These are phyloP conservation scores for Meloidogyne exigua DNA, from an alignment of 1,140 invertebrate species.

Conservation along the genomic window DNA sequence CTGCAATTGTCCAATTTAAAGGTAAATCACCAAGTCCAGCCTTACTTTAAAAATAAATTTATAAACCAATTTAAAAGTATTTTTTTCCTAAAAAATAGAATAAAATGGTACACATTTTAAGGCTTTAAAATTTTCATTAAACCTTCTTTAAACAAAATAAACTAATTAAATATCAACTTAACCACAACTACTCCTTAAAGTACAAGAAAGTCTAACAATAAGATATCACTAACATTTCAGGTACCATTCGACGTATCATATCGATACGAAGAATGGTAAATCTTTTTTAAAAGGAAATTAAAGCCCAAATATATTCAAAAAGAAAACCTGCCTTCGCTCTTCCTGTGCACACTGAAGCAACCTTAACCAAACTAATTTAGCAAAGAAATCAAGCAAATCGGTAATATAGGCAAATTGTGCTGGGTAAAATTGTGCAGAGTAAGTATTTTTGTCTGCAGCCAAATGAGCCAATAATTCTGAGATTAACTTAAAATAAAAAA, in stretches of 20 bases:
- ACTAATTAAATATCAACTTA: too few relatives aligned
- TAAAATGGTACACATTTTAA: too few relatives aligned
- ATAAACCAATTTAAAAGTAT: too few relatives aligned
- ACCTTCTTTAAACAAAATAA: too few relatives aligned
- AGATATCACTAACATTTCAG: too few relatives aligned
- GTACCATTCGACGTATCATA: too few relatives aligned
- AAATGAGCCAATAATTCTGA: constrained; percentile 30
- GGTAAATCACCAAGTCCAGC: not conserved
- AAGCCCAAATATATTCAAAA: not conserved
- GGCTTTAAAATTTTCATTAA: too few relatives aligned
- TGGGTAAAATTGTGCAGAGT: constrained; percentile 89
- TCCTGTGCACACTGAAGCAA: constrained; percentile 75
- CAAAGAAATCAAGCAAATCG: constrained; percentile 92
- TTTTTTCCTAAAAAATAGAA: too few relatives aligned
- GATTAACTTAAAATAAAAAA: constrained; percentile 36
- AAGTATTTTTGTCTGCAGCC: constrained; percentile 80
- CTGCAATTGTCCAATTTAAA: not conserved
- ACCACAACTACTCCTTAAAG: too few relatives aligned
- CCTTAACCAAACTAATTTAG: constrained; percentile 83
- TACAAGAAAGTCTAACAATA: too few relatives aligned
- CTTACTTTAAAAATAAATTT: constrained; percentile 5
- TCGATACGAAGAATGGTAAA: too few relatives aligned
- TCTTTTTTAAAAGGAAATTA: too few relatives aligned
- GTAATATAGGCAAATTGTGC: constrained; percentile 94
- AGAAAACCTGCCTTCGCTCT: not conserved